Base-by-base conservation (phyloP, 1,140 invertebrate species). In the Paraescarpia echinospica region DNA sequence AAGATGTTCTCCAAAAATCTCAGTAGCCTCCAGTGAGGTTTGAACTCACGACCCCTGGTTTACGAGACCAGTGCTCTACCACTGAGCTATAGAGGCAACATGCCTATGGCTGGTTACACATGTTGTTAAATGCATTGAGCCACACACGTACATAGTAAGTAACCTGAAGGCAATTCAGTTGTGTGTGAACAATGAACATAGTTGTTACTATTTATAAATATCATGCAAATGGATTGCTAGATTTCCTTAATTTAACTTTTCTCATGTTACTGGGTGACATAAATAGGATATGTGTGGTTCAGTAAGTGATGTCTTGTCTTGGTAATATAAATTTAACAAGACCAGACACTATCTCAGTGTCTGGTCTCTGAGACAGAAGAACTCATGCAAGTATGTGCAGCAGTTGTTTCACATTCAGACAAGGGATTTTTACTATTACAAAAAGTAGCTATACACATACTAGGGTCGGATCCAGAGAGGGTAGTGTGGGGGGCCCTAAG, bases 11-110 rank as follows among this genome's bases (percentile, higher is more conserved):
- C 27, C 14, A 41, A 90, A 90, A 92, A 35, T 0, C 14, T 31
- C 34, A 77, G 88, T 89, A 95, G 94, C 94, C 94, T 94, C 94
- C 94, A 94, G 94, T 94, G 98, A 98, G 98, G 97, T 97, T 98
- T 97, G 98, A 98, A 98, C 97, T 98, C 97, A 97, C 97, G 98
- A 98, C 97, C 97, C 97, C 97, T 98, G 97, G 98, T 98, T 98
- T 98, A 98, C 97, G 97, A 98, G 98, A 98, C 98, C 97, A 98
- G 97, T 98, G 98, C 98, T 98, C 98, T 98, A 97, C 98, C 98
- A 97, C 98, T 98, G 97, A 98, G 98, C 98, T 98, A 98, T 97
- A 97, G 97, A 98, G 98, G 98, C 98, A 4, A 1, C 22, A 27
- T 77, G 59, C 59, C n/a, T n/a, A n/a, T 77, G 14, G 59, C 59